Base-by-base conservation (phyloP, 2,797 vertebrate species). In the Limosa lapponica region DNA sequence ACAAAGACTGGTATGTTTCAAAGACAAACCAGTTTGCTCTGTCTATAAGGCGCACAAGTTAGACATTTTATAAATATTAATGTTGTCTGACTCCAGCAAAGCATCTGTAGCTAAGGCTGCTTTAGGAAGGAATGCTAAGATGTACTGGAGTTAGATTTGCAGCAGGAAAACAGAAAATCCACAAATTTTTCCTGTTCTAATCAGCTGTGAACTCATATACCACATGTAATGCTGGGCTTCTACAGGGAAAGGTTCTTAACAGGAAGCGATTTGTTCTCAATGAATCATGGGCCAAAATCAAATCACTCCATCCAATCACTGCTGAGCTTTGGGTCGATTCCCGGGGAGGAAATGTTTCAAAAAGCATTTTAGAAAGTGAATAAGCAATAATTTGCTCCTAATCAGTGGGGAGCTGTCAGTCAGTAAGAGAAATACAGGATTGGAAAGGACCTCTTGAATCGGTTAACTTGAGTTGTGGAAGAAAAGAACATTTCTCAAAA, bases 221-320 rank as follows among this genome's bases (percentile, higher is more conserved):
- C 70, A 86, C 43, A 80, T 93, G 49, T 79, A 90, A 82, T 64
- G 28, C 41, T 8, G 5, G 41, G 34, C 30, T 92, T 90, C 66
- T 75, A 66, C 16, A 54, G 19, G 32, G 51, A 62, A 88, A 74
- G 28, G 24, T 25, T 95, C 66, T 79, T 79, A 84, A 89, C 11
- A n/a, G 80, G 72, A 96, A 84, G 43, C 69, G 85, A 79, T 87
- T 94, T 96, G 52, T n/a, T 82, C 82, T 87, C 37, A 82, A 62
- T 55, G 70, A 89, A 90, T 37, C 58, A 57, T 2, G 22, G 73
- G 55, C 73, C 91, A 90, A 95, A 95, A 66, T 79, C 51, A 89
- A 87, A 90, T 64, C 52, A 51, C 39, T 86, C 62, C 41, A 90
- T 79, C 82, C 79, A 90, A 85, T 82, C 81, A 70, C 28, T 71